These are phyloP conservation scores for Thaumetopoea pityocampa DNA, from an alignment of 1,140 invertebrate species.

Conservation along the genomic window DNA sequence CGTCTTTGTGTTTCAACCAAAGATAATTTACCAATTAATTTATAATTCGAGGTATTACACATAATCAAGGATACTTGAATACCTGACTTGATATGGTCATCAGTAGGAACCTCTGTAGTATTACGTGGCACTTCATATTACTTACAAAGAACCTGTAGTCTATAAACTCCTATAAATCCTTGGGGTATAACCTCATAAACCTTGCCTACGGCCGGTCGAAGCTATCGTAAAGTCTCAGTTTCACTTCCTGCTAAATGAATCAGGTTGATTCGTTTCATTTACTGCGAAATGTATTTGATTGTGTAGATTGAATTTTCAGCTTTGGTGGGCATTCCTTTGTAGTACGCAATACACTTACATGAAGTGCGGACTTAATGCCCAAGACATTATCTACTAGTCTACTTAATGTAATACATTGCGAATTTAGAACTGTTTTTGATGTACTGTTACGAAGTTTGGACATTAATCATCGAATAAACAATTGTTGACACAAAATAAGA, in stretches of 20 bases:
- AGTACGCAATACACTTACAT: too few species aligned
- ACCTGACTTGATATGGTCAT: background rate
- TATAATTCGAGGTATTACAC: too few species aligned
- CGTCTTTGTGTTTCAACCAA: too few species aligned
- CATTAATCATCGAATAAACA: too few species aligned
- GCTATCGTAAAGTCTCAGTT: constrained; percentile 26
- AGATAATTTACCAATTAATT: too few species aligned
- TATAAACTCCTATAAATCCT: constrained; percentile 35
- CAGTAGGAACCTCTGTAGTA: constrained; percentile 5
- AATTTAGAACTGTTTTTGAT: too few species aligned
- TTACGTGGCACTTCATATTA: background rate
- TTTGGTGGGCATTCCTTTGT: background rate
- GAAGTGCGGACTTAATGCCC: too few species aligned
- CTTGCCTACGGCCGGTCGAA: constrained; percentile 27
- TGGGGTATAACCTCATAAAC: constrained; percentile 33
- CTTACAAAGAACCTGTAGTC: constrained; percentile 22
- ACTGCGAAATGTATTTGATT: constrained; percentile 11
- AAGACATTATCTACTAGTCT: too few species aligned
- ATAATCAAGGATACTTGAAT: background rate
- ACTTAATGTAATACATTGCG: too few species aligned
- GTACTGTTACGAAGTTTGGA: too few species aligned
- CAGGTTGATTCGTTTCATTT: constrained; percentile 21
- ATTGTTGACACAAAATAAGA: too few species aligned
- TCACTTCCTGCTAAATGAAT: constrained; percentile 14
- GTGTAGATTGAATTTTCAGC: background rate